Base-by-base conservation (phyloP, 2,888 invertebrate species). In the Aphelenchoides bicaudatus region DNA sequence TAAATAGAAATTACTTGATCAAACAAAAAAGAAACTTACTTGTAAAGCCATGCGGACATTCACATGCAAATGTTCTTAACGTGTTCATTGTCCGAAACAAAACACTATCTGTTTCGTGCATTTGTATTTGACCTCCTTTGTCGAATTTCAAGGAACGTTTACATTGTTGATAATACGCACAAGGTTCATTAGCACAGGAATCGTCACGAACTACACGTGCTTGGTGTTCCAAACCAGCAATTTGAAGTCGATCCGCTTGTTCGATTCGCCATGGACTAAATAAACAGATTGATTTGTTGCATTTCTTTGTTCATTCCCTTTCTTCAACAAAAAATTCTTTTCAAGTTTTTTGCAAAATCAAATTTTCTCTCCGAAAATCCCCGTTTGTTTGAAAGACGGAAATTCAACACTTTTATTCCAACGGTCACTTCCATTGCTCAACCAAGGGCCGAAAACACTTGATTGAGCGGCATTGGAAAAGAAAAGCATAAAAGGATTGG, bases 41-140 rank as follows among this genome's bases (percentile, higher is more conserved):
- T 39, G 72, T 71, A 52, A 76, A 77, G 51, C 76, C 76, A 30
- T 59, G 52, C n/a, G 76, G 76, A 55, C 76, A 76, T 59, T 77
- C 75, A 59, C 76, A 76, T 8, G 61, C 58, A 58, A 75, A 75
- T 10, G 75, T 70, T 58, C 71, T 65, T 34, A 74, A 58, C 5
- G 74, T 74, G 47, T 66, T 63, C 31, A 77, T 56, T 5, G 74
- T 65, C n/a, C 66, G 61, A 39, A 74, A 63, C 25, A 77, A 51
- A 56, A 76, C 74, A 57, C 71, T 73, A 59, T 76, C 76, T 4
- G 76, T 75, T 43, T 71, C 68, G 50, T 71, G 69, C 29, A 56
- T 56, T 68, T 72, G 56, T 47, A 69, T 59, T n/a, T 10, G 5
- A 1, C 23, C 19, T 10, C 10, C 13, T 39, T 67, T 63, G 13